Percentiles rank a stretch among this genome's conserved stretches.
Conservation (phyloP, 1,140 invertebrate species). For the Drosophila bocki region DNA sequence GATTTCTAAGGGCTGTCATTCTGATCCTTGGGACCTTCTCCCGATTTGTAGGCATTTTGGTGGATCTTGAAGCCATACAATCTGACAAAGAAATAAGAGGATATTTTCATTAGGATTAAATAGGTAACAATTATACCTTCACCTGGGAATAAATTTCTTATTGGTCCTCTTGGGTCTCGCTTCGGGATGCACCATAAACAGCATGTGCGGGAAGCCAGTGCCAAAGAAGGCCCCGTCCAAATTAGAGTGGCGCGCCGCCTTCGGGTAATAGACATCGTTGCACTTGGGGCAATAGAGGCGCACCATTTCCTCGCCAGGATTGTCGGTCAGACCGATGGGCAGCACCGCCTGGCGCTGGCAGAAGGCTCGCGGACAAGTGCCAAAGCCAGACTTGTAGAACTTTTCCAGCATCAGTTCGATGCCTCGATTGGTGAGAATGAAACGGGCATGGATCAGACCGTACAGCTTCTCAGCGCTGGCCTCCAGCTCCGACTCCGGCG, state of each 20-base stretch:
- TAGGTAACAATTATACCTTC: slow-evolving; percentile 25
- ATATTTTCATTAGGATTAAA: not conserved
- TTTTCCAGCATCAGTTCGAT: slow-evolving; percentile 99
- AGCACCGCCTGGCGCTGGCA: slow-evolving; percentile 99
- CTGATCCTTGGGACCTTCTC: not conserved
- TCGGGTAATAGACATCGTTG: slow-evolving; percentile 99
- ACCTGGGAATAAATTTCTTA: slow-evolving; percentile 98
- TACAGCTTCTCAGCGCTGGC: slow-evolving; percentile 99
- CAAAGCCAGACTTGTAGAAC: slow-evolving; percentile 99
- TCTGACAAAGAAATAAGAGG: slow-evolving; percentile 10
- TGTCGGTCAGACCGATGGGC: slow-evolving; percentile 97
- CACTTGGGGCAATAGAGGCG: slow-evolving; percentile 99
- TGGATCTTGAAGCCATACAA: slow-evolving; percentile 71
- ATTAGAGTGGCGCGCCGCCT: slow-evolving; percentile 98
- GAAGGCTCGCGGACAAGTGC: slow-evolving; percentile 97
- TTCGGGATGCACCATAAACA: slow-evolving; percentile 99
- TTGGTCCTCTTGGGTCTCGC: slow-evolving; percentile 97
- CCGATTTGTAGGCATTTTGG: slow-evolving; percentile 28
- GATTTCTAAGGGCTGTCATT: not conserved
- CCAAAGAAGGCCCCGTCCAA: slow-evolving; percentile 99
- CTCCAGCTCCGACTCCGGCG: slow-evolving; percentile 98
- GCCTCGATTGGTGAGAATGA: slow-evolving; percentile 99
- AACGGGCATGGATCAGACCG: slow-evolving; percentile 99
- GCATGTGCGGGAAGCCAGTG: slow-evolving; percentile 99
- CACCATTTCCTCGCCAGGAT: slow-evolving; percentile 99